phyloP scores from a whole-genome alignment of 2,888 invertebrate species.

The Ormyrus thymus region DNA sequence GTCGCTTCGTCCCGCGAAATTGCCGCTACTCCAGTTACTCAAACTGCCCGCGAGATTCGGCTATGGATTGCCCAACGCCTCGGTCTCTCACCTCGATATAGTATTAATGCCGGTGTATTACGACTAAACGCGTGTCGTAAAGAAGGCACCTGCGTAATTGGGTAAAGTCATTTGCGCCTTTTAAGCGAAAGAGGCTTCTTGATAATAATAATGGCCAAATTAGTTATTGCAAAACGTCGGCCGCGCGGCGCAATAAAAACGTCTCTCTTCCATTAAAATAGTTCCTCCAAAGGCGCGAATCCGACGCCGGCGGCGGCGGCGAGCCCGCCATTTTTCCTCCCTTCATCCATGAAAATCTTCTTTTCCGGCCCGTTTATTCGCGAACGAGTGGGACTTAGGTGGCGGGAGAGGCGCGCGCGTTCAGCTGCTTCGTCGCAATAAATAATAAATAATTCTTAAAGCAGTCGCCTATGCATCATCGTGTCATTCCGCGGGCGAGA shows the following conservation, averaged over 20 bases:
- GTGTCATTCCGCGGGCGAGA: conserved; percentile 71
- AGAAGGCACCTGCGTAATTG: background rate
- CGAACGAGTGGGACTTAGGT: conserved; percentile 45
- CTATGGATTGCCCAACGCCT: conserved; percentile 28
- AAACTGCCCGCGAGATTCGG: conserved; percentile 35
- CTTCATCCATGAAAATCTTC: conserved; percentile 53
- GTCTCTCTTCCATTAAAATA: conserved; percentile 38
- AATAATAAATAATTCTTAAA: conserved; percentile 75
- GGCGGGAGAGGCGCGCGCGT: conserved; percentile 15
- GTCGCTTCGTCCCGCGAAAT: conserved; percentile 54
- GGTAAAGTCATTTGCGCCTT: background rate
- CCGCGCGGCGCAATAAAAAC: background rate
- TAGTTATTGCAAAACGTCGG: conserved; percentile 19
- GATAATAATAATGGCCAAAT: conserved; percentile 7
- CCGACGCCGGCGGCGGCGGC: background rate
- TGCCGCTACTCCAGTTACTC: conserved; percentile 46
- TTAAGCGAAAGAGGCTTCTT: background rate
- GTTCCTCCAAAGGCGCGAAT: conserved; percentile 19
- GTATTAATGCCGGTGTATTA: conserved; percentile 12
- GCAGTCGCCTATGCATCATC: conserved; percentile 74
- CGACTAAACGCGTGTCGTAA: background rate
- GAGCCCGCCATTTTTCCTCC: conserved; percentile 31
- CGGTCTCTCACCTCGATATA: conserved; percentile 22
- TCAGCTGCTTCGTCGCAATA: conserved; percentile 63
- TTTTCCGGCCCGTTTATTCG: conserved; percentile 55